Evolutionary conservation across 2,113 vertebrate species (phyloP).

Genomic region (Ophthalmolycus amberensis): DNA sequence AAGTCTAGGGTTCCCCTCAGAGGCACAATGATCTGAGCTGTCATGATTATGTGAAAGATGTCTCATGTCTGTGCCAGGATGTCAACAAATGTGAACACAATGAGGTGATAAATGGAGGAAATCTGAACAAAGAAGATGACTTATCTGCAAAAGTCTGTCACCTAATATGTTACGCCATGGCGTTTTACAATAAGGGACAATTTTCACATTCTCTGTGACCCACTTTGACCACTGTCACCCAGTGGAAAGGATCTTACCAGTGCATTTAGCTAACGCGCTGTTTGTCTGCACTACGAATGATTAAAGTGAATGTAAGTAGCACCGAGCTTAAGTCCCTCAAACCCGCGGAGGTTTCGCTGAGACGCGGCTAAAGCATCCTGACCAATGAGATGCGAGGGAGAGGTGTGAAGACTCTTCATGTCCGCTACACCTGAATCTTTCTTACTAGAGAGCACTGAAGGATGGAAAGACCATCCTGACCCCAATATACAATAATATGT

Average conservation of each 20-base stretch:
- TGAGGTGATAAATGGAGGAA: neutral
- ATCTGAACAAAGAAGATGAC: neutral
- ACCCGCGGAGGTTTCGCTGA: neutral
- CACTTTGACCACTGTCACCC: too few species aligned
- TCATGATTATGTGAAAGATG: neutral
- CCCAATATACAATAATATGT: neutral
- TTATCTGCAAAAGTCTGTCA: neutral
- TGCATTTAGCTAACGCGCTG: neutral
- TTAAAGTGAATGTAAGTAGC: constrained; percentile 10
- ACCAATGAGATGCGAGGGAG: neutral
- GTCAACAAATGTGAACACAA: neutral
- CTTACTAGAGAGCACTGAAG: neutral
- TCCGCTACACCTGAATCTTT: neutral
- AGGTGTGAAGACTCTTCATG: neutral
- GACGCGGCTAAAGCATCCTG: constrained; percentile 19
- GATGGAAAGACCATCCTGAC: neutral
- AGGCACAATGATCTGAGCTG: neutral
- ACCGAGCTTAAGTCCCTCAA: neutral
- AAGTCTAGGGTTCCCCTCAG: neutral
- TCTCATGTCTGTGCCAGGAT: neutral
- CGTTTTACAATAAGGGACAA: neutral
- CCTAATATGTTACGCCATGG: too few species aligned
- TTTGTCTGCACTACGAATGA: neutral
- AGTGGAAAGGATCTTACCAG: neutral
- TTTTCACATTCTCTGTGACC: too few species aligned